phyloP scores from a whole-genome alignment of 2,113 vertebrate species.

The human region DNA sequence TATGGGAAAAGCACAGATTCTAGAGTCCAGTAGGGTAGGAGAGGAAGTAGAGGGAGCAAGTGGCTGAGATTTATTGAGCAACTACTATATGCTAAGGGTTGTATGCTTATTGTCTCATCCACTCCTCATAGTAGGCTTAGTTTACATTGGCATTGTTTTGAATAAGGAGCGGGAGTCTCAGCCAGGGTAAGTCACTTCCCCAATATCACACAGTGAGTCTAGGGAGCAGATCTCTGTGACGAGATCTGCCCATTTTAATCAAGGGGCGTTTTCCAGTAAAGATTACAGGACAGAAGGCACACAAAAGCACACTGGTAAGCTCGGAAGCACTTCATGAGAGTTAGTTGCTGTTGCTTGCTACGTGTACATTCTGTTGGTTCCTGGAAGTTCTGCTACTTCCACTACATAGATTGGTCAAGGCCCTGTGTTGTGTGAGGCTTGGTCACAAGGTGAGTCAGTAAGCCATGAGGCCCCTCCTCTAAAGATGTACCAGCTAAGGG shows the following conservation, averaged over 20 bases:
- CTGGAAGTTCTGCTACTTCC: not conserved
- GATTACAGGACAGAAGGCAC: accelerated
- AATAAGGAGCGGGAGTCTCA: no score
- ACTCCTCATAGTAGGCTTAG: not conserved
- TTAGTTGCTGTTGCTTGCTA: not conserved
- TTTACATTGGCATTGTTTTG: not conserved
- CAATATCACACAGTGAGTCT: no score
- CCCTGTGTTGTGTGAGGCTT: not conserved
- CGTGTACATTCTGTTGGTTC: not conserved
- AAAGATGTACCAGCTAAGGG: not conserved
- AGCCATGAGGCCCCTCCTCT: not conserved
- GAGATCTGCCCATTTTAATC: not conserved
- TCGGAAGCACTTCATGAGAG: not conserved
- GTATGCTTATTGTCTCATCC: not conserved
- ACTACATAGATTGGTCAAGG: not conserved
- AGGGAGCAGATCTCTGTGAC: not conserved
- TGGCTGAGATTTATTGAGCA: accelerated
- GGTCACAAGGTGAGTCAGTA: not conserved
- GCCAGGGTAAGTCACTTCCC: not conserved
- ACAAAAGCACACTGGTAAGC: no score
- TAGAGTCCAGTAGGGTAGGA: not conserved
- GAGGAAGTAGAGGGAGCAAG: not conserved
- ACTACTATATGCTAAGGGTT: no score
- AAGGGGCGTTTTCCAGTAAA: not conserved
- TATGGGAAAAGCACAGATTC: not conserved